Conservation (phyloP, 2,797 vertebrate genomes). For the Pogonophryne albipinna region DNA sequence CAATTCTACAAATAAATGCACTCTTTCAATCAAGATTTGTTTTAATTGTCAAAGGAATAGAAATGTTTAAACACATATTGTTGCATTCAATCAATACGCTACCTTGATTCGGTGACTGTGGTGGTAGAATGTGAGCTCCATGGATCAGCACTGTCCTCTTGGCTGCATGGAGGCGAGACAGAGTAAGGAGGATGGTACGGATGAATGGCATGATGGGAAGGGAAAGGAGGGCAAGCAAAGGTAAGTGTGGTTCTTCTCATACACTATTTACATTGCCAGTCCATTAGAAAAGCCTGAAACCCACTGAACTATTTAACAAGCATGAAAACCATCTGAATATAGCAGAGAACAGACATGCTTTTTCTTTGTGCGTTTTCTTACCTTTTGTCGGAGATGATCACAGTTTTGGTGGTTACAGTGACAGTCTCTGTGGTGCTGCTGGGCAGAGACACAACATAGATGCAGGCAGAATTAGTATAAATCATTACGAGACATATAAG, state of each 20-base stretch:
- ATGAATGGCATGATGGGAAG: conserved; percentile 55
- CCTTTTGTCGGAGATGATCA: conserved; percentile 70
- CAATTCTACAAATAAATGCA: too few species aligned
- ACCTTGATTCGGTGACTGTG: conserved; percentile 63
- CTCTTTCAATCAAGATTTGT: not conserved
- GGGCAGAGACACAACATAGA: conserved; percentile 38
- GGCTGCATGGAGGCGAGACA: conserved; percentile 36
- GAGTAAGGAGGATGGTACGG: conserved; percentile 2
- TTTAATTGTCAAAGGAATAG: not conserved
- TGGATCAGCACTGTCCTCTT: conserved; percentile 41
- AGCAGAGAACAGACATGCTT: conserved; percentile 21
- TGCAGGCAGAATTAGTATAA: conserved; percentile 59
- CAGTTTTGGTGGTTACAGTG: conserved; percentile 66
- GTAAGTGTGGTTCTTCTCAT: conserved; percentile 73
- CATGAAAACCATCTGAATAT: conserved; percentile 58
- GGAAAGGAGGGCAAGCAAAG: conserved; percentile 64
- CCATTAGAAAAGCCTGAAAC: conserved; percentile 63
- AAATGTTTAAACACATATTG: not conserved
- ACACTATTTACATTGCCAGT: conserved; percentile 69
- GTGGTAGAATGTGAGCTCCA: conserved; percentile 57
- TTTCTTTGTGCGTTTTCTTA: conserved; percentile 29
- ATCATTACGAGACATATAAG: conserved; percentile 58
- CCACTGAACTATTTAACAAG: conserved; percentile 65
- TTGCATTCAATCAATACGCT: conserved; percentile 33
- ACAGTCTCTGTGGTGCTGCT: conserved; percentile 71